phyloP scores from a whole-genome alignment of 1,140 invertebrate genomes.

The Lutraria rhynchaena region DNA sequence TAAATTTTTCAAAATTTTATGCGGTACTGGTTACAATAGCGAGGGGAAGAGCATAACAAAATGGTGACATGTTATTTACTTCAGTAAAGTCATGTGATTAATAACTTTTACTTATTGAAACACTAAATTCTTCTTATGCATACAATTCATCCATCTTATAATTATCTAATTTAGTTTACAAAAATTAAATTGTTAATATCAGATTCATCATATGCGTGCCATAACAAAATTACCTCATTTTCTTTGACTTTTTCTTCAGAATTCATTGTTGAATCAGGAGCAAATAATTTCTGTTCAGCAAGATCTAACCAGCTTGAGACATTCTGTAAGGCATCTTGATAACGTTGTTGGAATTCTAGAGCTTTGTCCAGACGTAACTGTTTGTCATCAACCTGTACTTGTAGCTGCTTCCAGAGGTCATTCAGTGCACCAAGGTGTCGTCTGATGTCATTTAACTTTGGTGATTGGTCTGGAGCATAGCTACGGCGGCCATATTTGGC shows the following conservation, averaged over 20 bases:
- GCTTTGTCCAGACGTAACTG: slow-evolving; percentile 72
- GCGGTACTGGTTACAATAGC: too few species aligned
- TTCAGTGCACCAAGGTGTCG: slow-evolving; percentile 70
- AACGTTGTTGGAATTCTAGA: slow-evolving; percentile 77
- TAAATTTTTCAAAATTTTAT: too few species aligned
- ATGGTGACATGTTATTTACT: too few species aligned
- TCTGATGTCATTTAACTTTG: slow-evolving; percentile 67
- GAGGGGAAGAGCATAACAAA: too few species aligned
- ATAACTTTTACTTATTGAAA: too few species aligned
- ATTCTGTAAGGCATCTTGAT: slow-evolving; percentile 74
- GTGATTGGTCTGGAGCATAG: slow-evolving; percentile 21
- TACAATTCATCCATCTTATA: too few species aligned
- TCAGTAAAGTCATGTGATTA: too few species aligned
- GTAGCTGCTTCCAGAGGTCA: slow-evolving; percentile 74
- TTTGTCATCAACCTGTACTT: slow-evolving; percentile 72
- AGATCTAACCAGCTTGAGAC: slow-evolving; percentile 77
- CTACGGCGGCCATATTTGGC: slow-evolving; percentile 48
- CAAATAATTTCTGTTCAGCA: slow-evolving; percentile 74
- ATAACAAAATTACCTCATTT: slow-evolving; percentile 79
- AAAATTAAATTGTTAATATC: too few species aligned
- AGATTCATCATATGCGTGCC: too few species aligned
- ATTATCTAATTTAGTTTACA: too few species aligned
- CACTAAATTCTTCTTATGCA: too few species aligned
- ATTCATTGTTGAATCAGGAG: slow-evolving; percentile 64
- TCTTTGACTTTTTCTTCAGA: slow-evolving; percentile 74